Evolutionary conservation across 2,888 invertebrate species (phyloP).

Genomic region (Ypsolopha scabrella): DNA sequence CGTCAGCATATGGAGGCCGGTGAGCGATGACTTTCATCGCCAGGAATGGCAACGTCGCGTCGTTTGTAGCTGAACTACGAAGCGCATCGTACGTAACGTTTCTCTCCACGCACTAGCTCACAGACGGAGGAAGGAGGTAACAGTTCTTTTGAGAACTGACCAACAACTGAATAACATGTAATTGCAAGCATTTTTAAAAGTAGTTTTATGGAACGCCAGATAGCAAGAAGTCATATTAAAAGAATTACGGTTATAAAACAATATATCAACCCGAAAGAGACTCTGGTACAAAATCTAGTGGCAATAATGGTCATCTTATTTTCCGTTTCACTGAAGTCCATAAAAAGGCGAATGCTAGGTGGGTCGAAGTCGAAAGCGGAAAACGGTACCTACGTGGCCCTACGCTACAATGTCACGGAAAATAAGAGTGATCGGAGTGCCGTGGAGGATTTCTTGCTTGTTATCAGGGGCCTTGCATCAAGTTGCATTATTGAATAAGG

Average conservation of each 20-base stretch:
- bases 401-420: conserved; percentile 5
- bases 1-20: conserved; percentile 16
- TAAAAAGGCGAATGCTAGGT: background rate
- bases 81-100: conserved; percentile 36
- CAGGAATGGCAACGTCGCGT: conserved; percentile 53
- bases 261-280: background rate
- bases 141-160: background rate
- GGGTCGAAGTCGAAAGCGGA: conserved; percentile 10
- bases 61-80: conserved; percentile 17
- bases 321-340: background rate
- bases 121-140: background rate
- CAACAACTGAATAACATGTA: too few species aligned
- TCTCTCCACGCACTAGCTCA: conserved; percentile 22
- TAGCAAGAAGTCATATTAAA: too few species aligned
- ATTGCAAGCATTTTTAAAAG: too few species aligned
- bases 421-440: conserved; percentile 8
- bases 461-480: background rate
- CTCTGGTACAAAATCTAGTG: too few species aligned
- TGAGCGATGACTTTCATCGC: conserved; percentile 59
- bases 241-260: background rate
- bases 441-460: background rate
- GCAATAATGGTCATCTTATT: background rate
- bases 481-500: background rate
- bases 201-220: too few species aligned
- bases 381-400: conserved; percentile 6